Base-by-base conservation (phyloP, 1,140 invertebrate species). In the Adelges cooleyi region DNA sequence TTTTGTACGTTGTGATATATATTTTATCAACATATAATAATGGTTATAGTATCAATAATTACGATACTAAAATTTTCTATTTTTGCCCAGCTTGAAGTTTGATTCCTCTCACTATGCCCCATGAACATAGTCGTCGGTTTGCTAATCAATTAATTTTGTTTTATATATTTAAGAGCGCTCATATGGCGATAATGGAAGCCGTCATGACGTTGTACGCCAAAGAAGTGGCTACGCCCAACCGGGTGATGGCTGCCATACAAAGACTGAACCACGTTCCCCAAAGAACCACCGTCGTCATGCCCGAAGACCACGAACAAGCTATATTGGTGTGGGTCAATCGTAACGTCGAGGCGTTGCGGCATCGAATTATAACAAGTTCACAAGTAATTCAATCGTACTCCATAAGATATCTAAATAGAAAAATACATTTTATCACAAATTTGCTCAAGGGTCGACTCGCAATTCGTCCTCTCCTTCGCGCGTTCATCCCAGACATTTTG, bases 111-210 rank as follows among this genome's bases (percentile, higher is more conserved):
- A n/a, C n/a, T n/a, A 10, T 50, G 9, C 9, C 20, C 9, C 10
- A 13, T 20, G 20, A 10, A 20, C 20, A 50, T 10, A 13, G 20
- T 11, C 11, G 10, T 18, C 18, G 10, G 48, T 20, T 59, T 17
- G 5, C 23, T 36, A 6, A 15, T 59, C 29, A 22, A 25, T 11
- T 10, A 10, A 10, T n/a, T n/a, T n/a, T n/a, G n/a, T 33, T 33
- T 33, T 33, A 6, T 33, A 33, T 36, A 72, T 72, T 77, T 79
- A 40, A 98, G 95, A 87, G 83, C 75, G 91, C 92, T 69, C 95
- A 99, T 78, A 86, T 98, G 84, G 84, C 90, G 75, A 88, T 99
- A 76, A 95, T 97, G 77, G 94, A 98, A 80, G 90, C 90, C 69
- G 81, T 98, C 74, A 98, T 99, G 94, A 82, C 84, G 71, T 82